A percentile compares a stretch with the other conserved stretches of the same genome.
Evolutionary conservation across 2,113 vertebrate genomes (phyloP).

Genomic region (Tetraodon nigroviridis): DNA sequence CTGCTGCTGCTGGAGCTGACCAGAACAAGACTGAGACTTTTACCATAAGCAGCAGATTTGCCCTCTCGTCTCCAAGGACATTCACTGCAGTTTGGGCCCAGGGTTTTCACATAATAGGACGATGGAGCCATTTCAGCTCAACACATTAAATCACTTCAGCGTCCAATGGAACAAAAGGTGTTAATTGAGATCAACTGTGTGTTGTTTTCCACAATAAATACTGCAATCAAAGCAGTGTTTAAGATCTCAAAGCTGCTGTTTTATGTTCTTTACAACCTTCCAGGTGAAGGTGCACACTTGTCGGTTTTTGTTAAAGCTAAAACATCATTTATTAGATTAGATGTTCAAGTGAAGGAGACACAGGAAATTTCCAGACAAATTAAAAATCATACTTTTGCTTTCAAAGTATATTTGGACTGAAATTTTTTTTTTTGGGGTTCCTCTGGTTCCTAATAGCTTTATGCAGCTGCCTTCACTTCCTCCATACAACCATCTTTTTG

Average conservation of each 20-base stretch:
- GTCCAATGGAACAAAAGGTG: conserved; percentile 33
- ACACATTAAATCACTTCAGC: conserved; percentile 36
- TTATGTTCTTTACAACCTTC: not conserved
- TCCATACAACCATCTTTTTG: conserved; percentile 13
- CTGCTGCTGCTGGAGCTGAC: conserved; percentile 45
- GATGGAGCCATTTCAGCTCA: conserved; percentile 46
- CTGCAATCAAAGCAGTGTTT: not conserved
- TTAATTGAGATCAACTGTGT: conserved; percentile 41
- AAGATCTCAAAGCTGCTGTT: conserved; percentile 1
- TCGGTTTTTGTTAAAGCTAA: too few species aligned
- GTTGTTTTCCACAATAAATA: conserved; percentile 41
- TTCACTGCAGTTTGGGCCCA: conserved; percentile 21
- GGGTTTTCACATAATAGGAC: conserved; percentile 59
- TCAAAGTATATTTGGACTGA: not conserved
- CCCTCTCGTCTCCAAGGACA: conserved; percentile 57
- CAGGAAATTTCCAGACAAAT: not conserved
- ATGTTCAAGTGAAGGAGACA: not conserved
- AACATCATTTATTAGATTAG: not conserved
- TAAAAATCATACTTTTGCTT: not conserved
- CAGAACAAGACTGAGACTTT: conserved; percentile 56
- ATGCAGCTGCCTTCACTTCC: conserved; percentile 13
- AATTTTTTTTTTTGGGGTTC: too few species aligned
- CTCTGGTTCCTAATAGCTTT: conserved; percentile 11
- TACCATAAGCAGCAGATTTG: conserved; percentile 58
- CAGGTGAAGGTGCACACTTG: too few species aligned